phyloP scores from a whole-genome alignment of 2,113 vertebrate genomes.

The Dissostichus mawsoni region DNA sequence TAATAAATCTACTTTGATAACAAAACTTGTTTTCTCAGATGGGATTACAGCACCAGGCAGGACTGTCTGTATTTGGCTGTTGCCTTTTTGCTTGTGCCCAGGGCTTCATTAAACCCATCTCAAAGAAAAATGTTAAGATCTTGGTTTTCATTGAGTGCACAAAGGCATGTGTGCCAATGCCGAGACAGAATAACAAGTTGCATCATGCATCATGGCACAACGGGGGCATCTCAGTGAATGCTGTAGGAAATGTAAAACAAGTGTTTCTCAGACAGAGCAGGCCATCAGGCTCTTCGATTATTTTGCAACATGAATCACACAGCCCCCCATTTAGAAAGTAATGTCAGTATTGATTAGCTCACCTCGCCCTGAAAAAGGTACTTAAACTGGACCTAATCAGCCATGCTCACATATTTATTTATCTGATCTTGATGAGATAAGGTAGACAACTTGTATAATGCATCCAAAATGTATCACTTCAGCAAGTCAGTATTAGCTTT shows the following conservation, averaged over 20 bases:
- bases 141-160: conserved; percentile 54
- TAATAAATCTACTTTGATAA: conserved; percentile 70
- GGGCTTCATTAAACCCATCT: conserved; percentile 75
- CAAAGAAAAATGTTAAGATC: conserved; percentile 59
- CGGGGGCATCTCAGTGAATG: neutral
- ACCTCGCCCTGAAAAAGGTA: conserved; percentile 13
- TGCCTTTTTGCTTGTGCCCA: conserved; percentile 61
- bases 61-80: conserved; percentile 65
- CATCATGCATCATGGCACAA: conserved; percentile 26
- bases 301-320: conserved; percentile 49
- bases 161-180: conserved; percentile 25
- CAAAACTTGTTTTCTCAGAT: conserved; percentile 56
- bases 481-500: neutral
- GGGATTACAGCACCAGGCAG: conserved; percentile 64
- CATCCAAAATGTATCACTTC: neutral
- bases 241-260: conserved; percentile 39
- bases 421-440: neutral
- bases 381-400: conserved; percentile 19
- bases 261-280: conserved; percentile 6
- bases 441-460: neutral
- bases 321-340: conserved; percentile 5
- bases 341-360: conserved; percentile 56
- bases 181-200: conserved; percentile 28
- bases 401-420: neutral
- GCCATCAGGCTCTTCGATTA: conserved; percentile 49